Evolutionary conservation across 2,113 vertebrate species (phyloP).

Genomic region (Edolisoma coerulescens): DNA sequence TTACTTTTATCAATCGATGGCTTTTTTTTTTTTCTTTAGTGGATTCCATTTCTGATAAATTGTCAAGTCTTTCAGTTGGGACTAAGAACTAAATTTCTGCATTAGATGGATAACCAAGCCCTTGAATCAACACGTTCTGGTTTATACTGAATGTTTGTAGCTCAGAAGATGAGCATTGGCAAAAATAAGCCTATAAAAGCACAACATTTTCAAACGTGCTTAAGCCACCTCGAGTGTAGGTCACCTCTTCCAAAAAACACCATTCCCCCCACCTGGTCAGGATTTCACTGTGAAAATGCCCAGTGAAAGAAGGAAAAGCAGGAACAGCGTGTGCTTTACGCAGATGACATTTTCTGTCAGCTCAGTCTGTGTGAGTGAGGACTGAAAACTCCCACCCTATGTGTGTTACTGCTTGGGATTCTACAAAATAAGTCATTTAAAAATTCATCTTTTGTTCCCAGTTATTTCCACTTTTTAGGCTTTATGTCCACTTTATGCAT

Average conservation of each 20-base stretch:
- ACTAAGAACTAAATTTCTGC: neutral
- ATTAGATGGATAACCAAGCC: neutral
- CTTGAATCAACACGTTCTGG: neutral
- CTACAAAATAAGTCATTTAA: neutral
- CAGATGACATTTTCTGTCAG: neutral
- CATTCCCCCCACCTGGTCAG: too few species aligned
- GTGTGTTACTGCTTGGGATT: neutral
- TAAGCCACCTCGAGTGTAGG: neutral
- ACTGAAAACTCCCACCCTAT: neutral
- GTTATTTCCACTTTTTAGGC: neutral
- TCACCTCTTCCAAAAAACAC: neutral
- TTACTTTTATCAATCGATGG: neutral
- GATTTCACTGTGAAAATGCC: neutral
- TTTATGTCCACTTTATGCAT: neutral
- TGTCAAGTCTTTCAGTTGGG: neutral
- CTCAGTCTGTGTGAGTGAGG: neutral
- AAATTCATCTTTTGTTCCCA: neutral
- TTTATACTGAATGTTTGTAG: neutral
- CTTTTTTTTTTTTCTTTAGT: neutral
- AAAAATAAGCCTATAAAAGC: neutral
- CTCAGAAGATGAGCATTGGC: neutral
- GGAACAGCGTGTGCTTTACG: fast-evolving
- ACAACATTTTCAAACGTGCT: neutral
- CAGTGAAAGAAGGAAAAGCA: neutral
- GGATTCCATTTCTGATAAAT: neutral